A percentile compares a stretch with the other conserved stretches of the same genome.
Conservation (phyloP, 2,888 invertebrate species). For the Lordiphosa fenestrarum region DNA sequence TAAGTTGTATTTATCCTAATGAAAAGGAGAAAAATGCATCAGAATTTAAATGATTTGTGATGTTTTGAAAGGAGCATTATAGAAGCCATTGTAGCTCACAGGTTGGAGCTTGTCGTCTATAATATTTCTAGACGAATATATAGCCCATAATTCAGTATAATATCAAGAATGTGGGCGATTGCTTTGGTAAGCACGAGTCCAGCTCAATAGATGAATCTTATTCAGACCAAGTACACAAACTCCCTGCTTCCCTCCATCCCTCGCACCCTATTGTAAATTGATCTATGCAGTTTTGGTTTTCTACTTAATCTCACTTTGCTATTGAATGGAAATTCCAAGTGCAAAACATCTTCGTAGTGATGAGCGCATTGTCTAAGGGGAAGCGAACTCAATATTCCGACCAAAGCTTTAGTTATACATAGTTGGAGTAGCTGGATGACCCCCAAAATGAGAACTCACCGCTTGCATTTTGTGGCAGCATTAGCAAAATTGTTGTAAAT, state of each 20-base stretch:
- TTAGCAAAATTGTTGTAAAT: conserved; percentile 46
- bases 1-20: too few relatives aligned
- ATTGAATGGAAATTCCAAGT: conserved; percentile 57
- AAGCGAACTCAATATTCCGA: conserved; percentile 12
- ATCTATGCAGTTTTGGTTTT: conserved; percentile 47
- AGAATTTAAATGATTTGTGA: too few relatives aligned
- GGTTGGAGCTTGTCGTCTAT: too few relatives aligned
- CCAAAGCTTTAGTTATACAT: not conserved
- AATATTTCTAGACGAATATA: too few relatives aligned
- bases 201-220: too few relatives aligned
- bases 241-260: not conserved
- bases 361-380: not conserved
- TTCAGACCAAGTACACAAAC: not conserved
- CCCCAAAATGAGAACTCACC: conserved; percentile 43
- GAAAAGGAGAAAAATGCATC: too few relatives aligned
- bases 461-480: conserved; percentile 42
- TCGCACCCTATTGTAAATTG: conserved; percentile 48
- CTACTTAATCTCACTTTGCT: conserved; percentile 21
- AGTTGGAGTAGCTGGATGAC: not conserved
- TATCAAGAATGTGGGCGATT: too few relatives aligned
- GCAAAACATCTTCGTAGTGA: conserved; percentile 21
- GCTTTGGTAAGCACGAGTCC: too few relatives aligned
- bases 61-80: too few relatives aligned
- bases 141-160: too few relatives aligned
- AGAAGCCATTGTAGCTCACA: too few relatives aligned